Base-by-base conservation (phyloP, 2,888 invertebrate species). In the Drosophila greeni region DNA sequence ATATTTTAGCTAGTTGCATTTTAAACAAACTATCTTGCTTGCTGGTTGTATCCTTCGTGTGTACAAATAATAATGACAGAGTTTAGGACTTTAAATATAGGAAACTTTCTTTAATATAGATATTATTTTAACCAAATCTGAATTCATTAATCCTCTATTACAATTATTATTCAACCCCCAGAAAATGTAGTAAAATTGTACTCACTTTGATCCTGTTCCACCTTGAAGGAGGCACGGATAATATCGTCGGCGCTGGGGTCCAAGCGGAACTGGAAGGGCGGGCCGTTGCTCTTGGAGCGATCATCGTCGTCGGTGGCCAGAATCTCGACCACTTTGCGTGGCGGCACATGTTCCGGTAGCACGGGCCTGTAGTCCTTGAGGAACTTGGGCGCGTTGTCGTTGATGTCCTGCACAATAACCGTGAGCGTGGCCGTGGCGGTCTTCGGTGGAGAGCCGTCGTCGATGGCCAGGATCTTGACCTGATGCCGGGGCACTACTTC, bases 401-500 rank as follows among this genome's bases (percentile, higher is more conserved):
- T 97, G 73, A 97, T 97, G 85, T 97, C 97, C 89, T 96, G 95
- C 24, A 98, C 97, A 73, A 97, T 96, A 20, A 97, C 97, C 3
- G 97, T 97, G 42, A 97, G 90, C 0, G 97, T 97, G 1, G 97
- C 97, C 0, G 97, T 97, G 0, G 97, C 97, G 9, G 97, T 97
- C 89, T 96, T 95, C 0, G 97, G 95, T 2, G 97, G 97, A 16
- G 95, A 93, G 2, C 97, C 97, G 87, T 97, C 97, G 87, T 98
- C 97, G 84, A 97, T 97, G 5, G 98, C 98, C 83, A 98, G 90
- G 74, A 98, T 97, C 90, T 97, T 97, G 6, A 98, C 96, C 91
- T 97, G 97, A 91, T 98, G 98, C 49, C 97, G 91, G 0, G 97
- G 97, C 11, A 97, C 97, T 79, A 97, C 97, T 90, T 98, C 98